phyloP scores from a whole-genome alignment of 1,140 invertebrate species.

The Ceratina calcarata region DNA sequence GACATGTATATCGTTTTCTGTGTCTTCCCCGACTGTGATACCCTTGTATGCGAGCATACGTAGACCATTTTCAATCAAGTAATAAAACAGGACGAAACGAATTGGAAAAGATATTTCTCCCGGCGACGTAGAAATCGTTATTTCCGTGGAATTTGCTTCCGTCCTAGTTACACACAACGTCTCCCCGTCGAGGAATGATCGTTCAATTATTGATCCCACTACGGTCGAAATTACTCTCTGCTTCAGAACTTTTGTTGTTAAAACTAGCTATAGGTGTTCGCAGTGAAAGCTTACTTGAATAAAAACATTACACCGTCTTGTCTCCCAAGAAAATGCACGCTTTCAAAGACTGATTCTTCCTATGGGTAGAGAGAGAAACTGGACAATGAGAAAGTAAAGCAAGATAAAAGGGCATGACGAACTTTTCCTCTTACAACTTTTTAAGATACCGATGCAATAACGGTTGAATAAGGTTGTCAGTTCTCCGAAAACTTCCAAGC shows the following conservation, averaged over 20 bases:
- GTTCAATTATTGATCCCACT: too few relatives aligned
- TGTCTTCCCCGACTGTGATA: not conserved
- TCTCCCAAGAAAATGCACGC: too few relatives aligned
- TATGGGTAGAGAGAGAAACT: too few relatives aligned
- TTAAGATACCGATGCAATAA: conserved; percentile 23
- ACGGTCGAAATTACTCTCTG: too few relatives aligned
- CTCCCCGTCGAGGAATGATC: not conserved
- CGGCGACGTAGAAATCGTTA: conserved; percentile 41
- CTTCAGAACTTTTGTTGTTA: too few relatives aligned
- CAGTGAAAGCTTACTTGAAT: too few relatives aligned
- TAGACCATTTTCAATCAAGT: conserved; percentile 41
- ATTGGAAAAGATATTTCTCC: conserved; percentile 37
- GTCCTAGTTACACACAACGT: not conserved
- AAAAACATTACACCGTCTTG: too few relatives aligned
- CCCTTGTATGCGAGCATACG: conserved; percentile 13
- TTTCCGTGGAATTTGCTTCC: conserved; percentile 39
- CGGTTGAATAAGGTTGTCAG: conserved; percentile 21
- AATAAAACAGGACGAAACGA: conserved; percentile 41
- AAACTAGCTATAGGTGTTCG: too few relatives aligned
- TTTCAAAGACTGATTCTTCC: too few relatives aligned
- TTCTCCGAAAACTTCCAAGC: conserved; percentile 14
- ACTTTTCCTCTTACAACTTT: conserved; percentile 13
- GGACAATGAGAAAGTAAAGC: too few relatives aligned
- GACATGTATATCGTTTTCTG: conserved; percentile 26
- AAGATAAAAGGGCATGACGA: not conserved